Percentiles rank a stretch among this genome's conserved stretches.
Evolutionary conservation across 2,113 vertebrate genomes (phyloP).

Genomic region (Gymnorhina tibicen): DNA sequence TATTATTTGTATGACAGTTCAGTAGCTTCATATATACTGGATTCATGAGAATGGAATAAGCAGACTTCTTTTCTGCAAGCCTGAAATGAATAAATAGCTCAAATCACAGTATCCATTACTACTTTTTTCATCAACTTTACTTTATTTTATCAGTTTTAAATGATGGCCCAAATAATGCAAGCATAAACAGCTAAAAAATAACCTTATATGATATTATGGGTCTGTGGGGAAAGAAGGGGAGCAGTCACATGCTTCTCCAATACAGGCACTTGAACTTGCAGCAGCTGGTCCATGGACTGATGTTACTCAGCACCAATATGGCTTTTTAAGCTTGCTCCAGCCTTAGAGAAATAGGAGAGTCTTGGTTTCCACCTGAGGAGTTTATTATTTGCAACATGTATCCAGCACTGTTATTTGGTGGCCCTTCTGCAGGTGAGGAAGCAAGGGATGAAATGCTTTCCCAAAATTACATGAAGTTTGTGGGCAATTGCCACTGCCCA

Average conservation of each 20-base stretch:
- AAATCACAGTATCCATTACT: background rate
- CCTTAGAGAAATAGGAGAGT: background rate
- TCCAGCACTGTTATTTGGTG: background rate
- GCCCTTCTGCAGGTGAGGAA: background rate
- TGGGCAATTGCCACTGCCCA: background rate
- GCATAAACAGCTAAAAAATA: background rate
- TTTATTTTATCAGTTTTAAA: background rate
- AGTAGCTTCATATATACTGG: background rate
- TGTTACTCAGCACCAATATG: background rate
- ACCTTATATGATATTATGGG: background rate
- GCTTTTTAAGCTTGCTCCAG: background rate
- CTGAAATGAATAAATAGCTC: background rate
- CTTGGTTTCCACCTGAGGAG: background rate
- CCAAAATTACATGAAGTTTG: background rate
- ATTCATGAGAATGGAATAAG: background rate
- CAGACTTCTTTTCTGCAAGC: background rate
- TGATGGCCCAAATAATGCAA: background rate
- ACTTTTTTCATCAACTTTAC: background rate
- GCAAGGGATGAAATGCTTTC: background rate
- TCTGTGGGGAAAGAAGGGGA: background rate
- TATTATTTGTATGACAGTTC: background rate
- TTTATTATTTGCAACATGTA: background rate
- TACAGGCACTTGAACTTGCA: background rate
- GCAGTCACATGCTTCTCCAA: background rate
- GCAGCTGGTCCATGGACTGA: background rate